Percentiles rank a stretch among this genome's conserved stretches.
phyloP scores from a whole-genome alignment of 1,140 invertebrate species.

The Mya arenaria region DNA sequence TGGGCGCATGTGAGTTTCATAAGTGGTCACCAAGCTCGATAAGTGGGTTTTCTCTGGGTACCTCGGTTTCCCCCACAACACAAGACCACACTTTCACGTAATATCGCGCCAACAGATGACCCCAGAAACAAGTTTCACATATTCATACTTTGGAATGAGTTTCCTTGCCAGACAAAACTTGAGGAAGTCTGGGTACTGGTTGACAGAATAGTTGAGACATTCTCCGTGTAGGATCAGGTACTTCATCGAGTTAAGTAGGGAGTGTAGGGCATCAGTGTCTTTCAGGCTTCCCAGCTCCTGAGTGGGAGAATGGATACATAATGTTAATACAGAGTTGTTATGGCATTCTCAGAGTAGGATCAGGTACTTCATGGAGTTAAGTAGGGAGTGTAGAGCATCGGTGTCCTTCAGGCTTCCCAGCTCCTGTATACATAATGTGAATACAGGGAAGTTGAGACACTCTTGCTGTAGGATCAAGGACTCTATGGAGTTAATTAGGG shows the following conservation, averaged over 20 bases:
- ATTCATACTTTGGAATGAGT: conserved; percentile 95
- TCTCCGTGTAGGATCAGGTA: conserved; percentile 96
- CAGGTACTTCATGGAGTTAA: conserved; percentile 95
- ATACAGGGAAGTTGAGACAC: too few species aligned
- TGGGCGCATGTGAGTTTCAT: too few species aligned
- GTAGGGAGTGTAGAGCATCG: conserved; percentile 95
- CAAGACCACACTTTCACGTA: too few species aligned
- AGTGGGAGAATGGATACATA: too few species aligned
- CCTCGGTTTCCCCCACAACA: too few species aligned
- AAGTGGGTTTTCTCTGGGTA: too few species aligned
- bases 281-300: conserved; percentile 89
- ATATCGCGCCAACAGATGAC: too few species aligned
- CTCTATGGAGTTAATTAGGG: too few species aligned
- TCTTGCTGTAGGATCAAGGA: too few species aligned
- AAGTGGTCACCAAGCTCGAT: too few species aligned
- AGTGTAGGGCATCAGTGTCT: conserved; percentile 96
- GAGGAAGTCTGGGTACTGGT: conserved; percentile 96
- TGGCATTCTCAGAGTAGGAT: conserved; percentile 96
- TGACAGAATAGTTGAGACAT: conserved; percentile 92
- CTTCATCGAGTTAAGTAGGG: conserved; percentile 95
- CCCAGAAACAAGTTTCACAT: too few species aligned
- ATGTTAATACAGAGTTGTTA: conserved; percentile 91
- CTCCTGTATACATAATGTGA: too few species aligned
- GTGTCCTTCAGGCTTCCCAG: conserved; percentile 89
- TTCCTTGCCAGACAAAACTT: conserved; percentile 99